Conservation (phyloP, 1,140 invertebrate species). For the Linepithema humile region DNA sequence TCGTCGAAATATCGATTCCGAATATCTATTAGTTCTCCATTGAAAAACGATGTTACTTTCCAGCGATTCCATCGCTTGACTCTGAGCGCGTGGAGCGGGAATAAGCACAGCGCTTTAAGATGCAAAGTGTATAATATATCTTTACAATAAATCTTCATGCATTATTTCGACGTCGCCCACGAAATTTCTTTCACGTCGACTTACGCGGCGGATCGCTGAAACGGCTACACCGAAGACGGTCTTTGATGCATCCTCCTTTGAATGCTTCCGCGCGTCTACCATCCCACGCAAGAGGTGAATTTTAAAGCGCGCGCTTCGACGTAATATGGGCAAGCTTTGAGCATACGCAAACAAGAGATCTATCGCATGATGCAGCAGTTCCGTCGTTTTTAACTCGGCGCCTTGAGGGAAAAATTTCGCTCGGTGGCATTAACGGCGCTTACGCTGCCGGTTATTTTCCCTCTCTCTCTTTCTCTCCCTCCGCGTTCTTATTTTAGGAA, state of each 20-base stretch:
- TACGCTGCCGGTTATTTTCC: slow-evolving; percentile 41
- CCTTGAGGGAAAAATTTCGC: slow-evolving; percentile 42
- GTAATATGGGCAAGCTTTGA: slow-evolving; percentile 50
- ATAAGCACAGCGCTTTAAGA: too few species aligned
- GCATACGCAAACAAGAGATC: slow-evolving; percentile 45
- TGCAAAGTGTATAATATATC: background rate
- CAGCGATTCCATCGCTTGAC: too few species aligned
- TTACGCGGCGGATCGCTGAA: background rate
- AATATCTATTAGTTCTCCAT: too few species aligned
- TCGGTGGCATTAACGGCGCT: slow-evolving; percentile 38
- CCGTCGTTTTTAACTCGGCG: slow-evolving; percentile 41
- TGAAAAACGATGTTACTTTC: slow-evolving; percentile 4
- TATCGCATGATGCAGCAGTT: slow-evolving; percentile 46
- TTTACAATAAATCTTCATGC: slow-evolving; percentile 7
- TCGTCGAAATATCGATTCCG: background rate
- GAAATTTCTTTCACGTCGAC: slow-evolving; percentile 10
- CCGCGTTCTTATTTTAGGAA: slow-evolving; percentile 43
- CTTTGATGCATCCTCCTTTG: slow-evolving; percentile 43
- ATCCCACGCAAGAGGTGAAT: slow-evolving; percentile 30
- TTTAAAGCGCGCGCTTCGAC: slow-evolving; percentile 35
- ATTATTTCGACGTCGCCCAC: slow-evolving; percentile 14
- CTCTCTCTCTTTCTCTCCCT: too few species aligned
- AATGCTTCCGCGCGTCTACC: slow-evolving; percentile 5
- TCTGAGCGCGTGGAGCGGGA: too few species aligned
- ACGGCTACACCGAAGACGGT: background rate